These are phyloP conservation scores for Enteromius paludinosus DNA, from an alignment of 2,797 vertebrate genomes.

Conservation along the genomic window DNA sequence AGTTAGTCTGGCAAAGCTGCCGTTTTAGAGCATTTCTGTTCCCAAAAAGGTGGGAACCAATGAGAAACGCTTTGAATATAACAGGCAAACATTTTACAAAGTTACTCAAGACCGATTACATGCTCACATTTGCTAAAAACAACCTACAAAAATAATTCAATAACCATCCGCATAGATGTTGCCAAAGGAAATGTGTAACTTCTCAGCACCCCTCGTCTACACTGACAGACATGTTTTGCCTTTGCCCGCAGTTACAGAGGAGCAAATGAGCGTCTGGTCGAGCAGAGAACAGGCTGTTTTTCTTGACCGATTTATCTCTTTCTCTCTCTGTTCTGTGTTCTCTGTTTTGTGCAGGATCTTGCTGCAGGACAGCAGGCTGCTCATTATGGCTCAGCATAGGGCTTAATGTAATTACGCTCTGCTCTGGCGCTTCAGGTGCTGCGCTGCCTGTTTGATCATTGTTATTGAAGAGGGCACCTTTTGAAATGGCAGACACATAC, in stretches of 20 bases:
- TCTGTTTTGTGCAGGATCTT: constrained; percentile 38
- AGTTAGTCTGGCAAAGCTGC: no score
- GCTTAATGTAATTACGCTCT: constrained; percentile 58
- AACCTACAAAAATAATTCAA: neutral
- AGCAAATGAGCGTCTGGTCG: constrained; percentile 54
- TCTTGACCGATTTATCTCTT: constrained; percentile 54
- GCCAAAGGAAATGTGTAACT: constrained; percentile 24
- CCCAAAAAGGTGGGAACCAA: no score
- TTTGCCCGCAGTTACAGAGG: constrained; percentile 34
- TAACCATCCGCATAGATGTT: neutral
- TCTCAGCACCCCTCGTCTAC: neutral
- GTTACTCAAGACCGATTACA: neutral
- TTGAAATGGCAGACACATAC: constrained; percentile 50
- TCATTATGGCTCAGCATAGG: constrained; percentile 58
- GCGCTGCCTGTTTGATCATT: constrained; percentile 55
- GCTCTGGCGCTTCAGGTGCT: constrained; percentile 57
- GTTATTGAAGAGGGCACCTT: constrained; percentile 48
- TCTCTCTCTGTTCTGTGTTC: constrained; percentile 38
- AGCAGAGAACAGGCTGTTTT: constrained; percentile 47
- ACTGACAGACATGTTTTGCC: neutral
- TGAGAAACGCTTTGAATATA: neutral
- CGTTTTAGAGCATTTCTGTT: no score
- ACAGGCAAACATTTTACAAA: neutral
- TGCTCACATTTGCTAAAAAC: constrained; percentile 1
- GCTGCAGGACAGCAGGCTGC: constrained; percentile 55